Evolutionary conservation across 2,888 invertebrate species (phyloP), one percentile per base, ranked within the genome.

Genomic region (Agriopis aurantiaria): DNA sequence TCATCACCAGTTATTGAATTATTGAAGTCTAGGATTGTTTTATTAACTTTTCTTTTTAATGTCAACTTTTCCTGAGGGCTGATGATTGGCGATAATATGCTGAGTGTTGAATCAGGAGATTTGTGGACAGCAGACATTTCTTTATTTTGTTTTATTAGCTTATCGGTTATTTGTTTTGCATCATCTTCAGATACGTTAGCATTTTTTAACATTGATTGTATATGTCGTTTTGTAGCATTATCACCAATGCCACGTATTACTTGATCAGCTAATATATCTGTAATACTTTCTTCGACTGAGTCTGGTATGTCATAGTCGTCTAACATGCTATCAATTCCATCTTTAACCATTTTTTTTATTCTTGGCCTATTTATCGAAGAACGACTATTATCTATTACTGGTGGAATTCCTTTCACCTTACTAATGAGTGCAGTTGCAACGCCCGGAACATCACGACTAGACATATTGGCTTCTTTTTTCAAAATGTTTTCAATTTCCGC

Each of bases 1-100:
- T 65, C 65, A 41, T 78, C 57, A 17, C 69, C 56, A 0, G 69
- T 68, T 5, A 78, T 51, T 33, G 78, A 68, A 46, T 75, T 59
- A n/a, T 80, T 72, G 10, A 76, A 80, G 41, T 80, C 73, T 12
- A 74, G 12, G 40, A 53, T 40, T 53, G 12, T 12, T 40, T 53
- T 53, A 33, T 33, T 33, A 33, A 53, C 12, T 40, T 53, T 33
- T 12, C 11, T 11, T 53, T 33, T 40, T 12, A 53, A 40, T 33
- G 7, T 3, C 12, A 12, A 23, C 40, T 33, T 40, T 40, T 33
- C 53, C 7, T 40, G 33, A 40, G 40, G 12, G 8, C 33, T 51
- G 14, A 51, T 0, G 9, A 3, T 40, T 40, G 17, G n/a, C 3
- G 12, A 8, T 10, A 11, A 9, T 10, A 0, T 23, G 17, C 0